Conservation (phyloP, 1,140 invertebrate species). For the Geopemphigus sp. region DNA sequence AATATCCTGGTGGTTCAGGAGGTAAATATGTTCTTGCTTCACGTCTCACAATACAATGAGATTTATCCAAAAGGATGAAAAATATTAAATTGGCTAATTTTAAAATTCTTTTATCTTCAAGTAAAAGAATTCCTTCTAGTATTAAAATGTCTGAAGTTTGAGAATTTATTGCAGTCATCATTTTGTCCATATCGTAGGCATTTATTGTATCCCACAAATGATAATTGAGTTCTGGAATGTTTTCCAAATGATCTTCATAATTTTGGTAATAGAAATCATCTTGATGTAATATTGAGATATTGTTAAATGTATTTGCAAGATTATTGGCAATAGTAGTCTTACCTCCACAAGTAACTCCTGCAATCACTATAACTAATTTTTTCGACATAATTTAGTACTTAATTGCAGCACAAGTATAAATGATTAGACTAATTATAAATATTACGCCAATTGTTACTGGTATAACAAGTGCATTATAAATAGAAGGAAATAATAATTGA, state of each 20-base stretch:
- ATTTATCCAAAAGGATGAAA: slow-evolving; percentile 35
- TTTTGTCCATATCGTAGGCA: slow-evolving; percentile 39
- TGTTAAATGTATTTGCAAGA: slow-evolving; percentile 2
- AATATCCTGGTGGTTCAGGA: slow-evolving; percentile 37
- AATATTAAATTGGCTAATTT: slow-evolving; percentile 19
- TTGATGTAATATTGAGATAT: slow-evolving; percentile 36
- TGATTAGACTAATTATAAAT: slow-evolving; percentile 30
- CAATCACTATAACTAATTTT: slow-evolving; percentile 22
- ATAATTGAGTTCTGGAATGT: slow-evolving; percentile 41
- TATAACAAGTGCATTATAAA: slow-evolving; percentile 25
- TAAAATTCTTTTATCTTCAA: slow-evolving; percentile 34
- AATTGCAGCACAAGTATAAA: slow-evolving; percentile 28
- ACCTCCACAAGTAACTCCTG: slow-evolving; percentile 38
- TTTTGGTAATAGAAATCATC: slow-evolving; percentile 39
- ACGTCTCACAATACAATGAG: slow-evolving; percentile 8
- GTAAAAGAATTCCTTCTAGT: slow-evolving; percentile 39
- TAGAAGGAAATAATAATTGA: slow-evolving; percentile 31
- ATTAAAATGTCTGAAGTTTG: slow-evolving; percentile 12
- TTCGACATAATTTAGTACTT: slow-evolving; percentile 39
- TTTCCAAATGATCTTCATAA: slow-evolving; percentile 4
- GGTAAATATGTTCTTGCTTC: slow-evolving; percentile 26
- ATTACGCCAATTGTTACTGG: slow-evolving; percentile 24
- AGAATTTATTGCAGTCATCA: slow-evolving; percentile 5
- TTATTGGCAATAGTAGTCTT: slow-evolving; percentile 26
- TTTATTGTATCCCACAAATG: slow-evolving; percentile 22